A percentile compares a stretch with the other conserved stretches of the same genome.
Conservation (phyloP, 2,113 vertebrate species). For the Lagenorhynchus albirostris region DNA sequence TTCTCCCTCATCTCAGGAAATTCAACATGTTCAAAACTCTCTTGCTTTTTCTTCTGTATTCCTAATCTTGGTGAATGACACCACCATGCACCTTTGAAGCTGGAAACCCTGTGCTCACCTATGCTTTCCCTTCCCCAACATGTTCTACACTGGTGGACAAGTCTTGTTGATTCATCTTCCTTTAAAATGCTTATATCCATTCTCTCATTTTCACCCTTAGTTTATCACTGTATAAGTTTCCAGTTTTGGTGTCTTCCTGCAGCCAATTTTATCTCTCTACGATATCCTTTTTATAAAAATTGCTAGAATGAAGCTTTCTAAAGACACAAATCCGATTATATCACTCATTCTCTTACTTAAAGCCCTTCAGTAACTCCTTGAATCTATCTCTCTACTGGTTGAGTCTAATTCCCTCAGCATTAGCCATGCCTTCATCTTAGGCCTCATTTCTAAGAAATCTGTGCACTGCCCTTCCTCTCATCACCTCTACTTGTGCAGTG, state of each 20-base stretch:
- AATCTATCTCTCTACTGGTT: not conserved
- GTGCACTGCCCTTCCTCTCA: not conserved
- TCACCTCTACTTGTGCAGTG: not conserved
- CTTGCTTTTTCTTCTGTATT: not conserved
- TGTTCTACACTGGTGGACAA: not conserved
- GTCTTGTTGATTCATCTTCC: not conserved
- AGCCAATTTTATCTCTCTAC: not conserved
- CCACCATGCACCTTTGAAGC: not conserved
- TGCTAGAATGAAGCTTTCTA: not conserved
- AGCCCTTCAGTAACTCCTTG: not conserved
- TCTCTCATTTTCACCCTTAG: not conserved
- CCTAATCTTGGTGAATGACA: not conserved
- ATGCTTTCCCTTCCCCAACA: not conserved
- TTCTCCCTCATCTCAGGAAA: not conserved
- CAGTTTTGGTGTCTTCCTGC: not conserved
- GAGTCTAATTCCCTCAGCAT: not conserved
- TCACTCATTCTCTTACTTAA: not conserved
- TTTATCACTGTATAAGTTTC: not conserved
- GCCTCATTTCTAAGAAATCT: not conserved
- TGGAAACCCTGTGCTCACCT: not conserved
- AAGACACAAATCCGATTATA: not conserved
- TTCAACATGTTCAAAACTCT: not conserved
- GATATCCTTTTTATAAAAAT: not conserved
- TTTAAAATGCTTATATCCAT: not conserved
- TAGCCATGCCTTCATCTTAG: not conserved